phyloP scores from a whole-genome alignment of 2,797 vertebrate species.

The Sebastes elongatus region DNA sequence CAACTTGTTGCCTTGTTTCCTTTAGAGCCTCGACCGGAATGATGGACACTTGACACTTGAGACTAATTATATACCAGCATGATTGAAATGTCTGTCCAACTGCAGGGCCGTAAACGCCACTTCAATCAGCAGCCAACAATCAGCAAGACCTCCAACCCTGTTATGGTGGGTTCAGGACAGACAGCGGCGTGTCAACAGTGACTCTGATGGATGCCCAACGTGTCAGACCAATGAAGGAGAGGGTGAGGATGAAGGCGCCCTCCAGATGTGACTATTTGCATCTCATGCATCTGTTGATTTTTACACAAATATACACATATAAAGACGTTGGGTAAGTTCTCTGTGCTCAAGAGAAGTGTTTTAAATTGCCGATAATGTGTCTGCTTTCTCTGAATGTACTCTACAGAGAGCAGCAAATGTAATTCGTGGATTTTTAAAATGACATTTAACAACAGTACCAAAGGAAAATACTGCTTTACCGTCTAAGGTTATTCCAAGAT shows the following conservation, averaged over 20 bases:
- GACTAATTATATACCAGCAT: constrained; percentile 1
- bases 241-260: constrained; percentile 6
- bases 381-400: neutral
- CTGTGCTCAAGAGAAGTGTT: neutral
- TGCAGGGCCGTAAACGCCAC: constrained; percentile 6
- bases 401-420: neutral
- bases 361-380: neutral
- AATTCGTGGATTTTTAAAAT: neutral
- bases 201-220: neutral
- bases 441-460: neutral
- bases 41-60: neutral
- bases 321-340: neutral
- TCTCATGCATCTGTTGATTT: neutral
- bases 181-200: constrained; percentile 7
- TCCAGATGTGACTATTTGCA: constrained; percentile 7
- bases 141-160: constrained; percentile 1
- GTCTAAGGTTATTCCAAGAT: neutral
- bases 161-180: neutral
- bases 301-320: neutral
- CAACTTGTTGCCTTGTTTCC: constrained; percentile 14
- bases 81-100: constrained; percentile 16
- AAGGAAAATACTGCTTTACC: neutral
- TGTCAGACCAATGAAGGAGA: constrained; percentile 20
- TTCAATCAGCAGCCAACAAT: constrained; percentile 37
- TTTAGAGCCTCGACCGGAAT: neutral